Evolutionary conservation across 1,140 invertebrate genomes (phyloP).

Genomic region (Limonius californicus): DNA sequence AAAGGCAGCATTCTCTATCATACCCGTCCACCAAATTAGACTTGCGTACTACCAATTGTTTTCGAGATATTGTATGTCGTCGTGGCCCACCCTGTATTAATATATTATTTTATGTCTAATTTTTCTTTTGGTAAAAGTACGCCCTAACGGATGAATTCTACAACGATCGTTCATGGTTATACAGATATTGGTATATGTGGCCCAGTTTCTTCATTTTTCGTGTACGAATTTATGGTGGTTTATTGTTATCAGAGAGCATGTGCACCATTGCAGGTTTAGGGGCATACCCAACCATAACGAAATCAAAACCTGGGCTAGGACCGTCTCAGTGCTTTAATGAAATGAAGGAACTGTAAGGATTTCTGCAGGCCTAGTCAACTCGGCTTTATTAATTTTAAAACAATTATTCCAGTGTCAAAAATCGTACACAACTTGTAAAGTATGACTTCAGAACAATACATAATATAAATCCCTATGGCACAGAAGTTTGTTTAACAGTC

Average conservation of each 20-base stretch:
- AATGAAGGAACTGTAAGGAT: conserved; percentile 52
- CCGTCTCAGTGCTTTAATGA: conserved; percentile 63
- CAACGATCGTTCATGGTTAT: conserved; percentile 62
- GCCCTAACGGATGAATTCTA: conserved; percentile 61
- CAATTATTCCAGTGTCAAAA: conserved; percentile 14
- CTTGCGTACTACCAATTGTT: too few species aligned
- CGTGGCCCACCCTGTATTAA: too few species aligned
- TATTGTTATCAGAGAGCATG: conserved; percentile 84
- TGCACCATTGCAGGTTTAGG: conserved; percentile 87
- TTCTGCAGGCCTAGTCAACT: too few species aligned
- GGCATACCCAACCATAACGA: conserved; percentile 73
- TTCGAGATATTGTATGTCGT: too few species aligned
- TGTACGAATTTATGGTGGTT: conserved; percentile 83
- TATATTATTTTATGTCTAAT: too few species aligned
- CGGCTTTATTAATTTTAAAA: neutral
- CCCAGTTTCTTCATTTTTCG: conserved; percentile 84
- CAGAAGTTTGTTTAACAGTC: conserved; percentile 73
- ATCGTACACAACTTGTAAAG: conserved; percentile 36
- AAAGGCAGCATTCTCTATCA: too few species aligned
- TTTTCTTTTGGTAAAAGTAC: too few species aligned
- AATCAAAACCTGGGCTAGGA: conserved; percentile 74
- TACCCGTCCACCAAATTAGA: too few species aligned
- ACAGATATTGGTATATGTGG: conserved; percentile 80
- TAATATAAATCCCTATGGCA: conserved; percentile 74
- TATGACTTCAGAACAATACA: conserved; percentile 82